Base-by-base conservation (phyloP, 1,140 invertebrate species). In the Zaprionus africanus region DNA sequence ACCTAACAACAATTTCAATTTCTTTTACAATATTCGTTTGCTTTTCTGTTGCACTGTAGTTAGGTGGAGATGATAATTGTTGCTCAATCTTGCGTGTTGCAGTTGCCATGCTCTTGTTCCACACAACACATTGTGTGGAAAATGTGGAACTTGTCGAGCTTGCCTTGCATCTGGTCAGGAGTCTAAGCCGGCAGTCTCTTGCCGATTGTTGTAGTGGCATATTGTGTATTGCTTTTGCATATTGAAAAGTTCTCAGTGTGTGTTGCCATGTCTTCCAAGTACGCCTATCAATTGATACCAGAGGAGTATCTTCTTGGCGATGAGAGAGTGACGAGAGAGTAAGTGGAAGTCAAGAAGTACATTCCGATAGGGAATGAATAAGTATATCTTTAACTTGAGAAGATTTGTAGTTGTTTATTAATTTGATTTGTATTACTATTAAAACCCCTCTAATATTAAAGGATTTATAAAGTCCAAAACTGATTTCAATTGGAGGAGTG, bases 191-290 rank as follows among this genome's bases (percentile, higher is more conserved):
- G 36, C 49, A 62, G 43, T 75, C 24, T 22, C 41, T 46, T 53
- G 56, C 43, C 56, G 53, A 38, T 41, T 71, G 68, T 82, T 4
- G 5, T 4, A 46, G 17, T 26, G 28, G 62, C 22, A 13, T 31
- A 54, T 76, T 28, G 51, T 34, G n/a, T 22, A 43, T 12, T 13
- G 49, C 36, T 57, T 46, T 24, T 19, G 2, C 22, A 51, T 22
- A 36, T 46, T n/a, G 22, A 38, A 60, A 43, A 19, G 6, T 12
- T 19, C 12, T 11, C 24, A 38, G 36, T 11, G 51, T 15, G 38
- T 43, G 31, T 6, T 36, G 70, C 56, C 9, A 91, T 91, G 90
- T 70, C 67, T 56, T 90, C 82, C 9, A 90, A 91, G 65, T 90
- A 82, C 73, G 49, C 76, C 5, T 91, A 91, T 75, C 90, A 87